Base-by-base conservation (phyloP, 2,113 vertebrate species). In the Butastur rufipennis region DNA sequence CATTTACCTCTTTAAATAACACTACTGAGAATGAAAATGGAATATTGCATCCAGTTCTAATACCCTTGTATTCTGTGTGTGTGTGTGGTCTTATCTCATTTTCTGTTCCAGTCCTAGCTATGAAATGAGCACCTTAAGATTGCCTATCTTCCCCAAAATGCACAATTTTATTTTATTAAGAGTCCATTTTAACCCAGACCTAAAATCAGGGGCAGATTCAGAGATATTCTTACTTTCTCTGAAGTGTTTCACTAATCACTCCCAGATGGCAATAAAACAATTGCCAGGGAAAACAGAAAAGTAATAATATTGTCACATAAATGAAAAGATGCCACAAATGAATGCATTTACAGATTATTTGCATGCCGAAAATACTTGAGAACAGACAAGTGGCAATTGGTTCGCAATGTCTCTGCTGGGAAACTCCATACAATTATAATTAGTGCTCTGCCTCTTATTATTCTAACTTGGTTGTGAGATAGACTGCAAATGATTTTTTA, bases 371-470 rank as follows among this genome's bases (percentile, higher is more conserved):
- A 96, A 92, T 92, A 83, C 95, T 97, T 94, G 88, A 90, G 79
- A 90, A 81, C 67, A 86, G 85, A 96, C 61, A 96, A 96, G 93
- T 95, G 87, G 93, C 97, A 97, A 97, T 93, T 93, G 96, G 68
- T 94, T 94, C 84, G 70, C 85, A 86, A 93, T 81, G 61, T 62
- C 91, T 97, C 95, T 97, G 94, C 81, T 96, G 95, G 96, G 93
- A 95, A 95, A 94, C 88, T 94, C 82, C 83, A 88, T n/a, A 73
- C 93, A 96, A 94, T 94, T 93, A 90, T 90, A 93, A 91, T 89
- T 95, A 68, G 70, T 70, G 84, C 47, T 91, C 61, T 89, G 67
- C 50, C 81, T 92, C 83, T 96, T 96, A 92, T 90, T 86, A 86
- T 92, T 97, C 70, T 79, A 92, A 86, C 88, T 95, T 96, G 77